These are phyloP conservation scores for Poicephalus meyeri DNA, from an alignment of 2,113 vertebrate genomes.

Conservation along the genomic window DNA sequence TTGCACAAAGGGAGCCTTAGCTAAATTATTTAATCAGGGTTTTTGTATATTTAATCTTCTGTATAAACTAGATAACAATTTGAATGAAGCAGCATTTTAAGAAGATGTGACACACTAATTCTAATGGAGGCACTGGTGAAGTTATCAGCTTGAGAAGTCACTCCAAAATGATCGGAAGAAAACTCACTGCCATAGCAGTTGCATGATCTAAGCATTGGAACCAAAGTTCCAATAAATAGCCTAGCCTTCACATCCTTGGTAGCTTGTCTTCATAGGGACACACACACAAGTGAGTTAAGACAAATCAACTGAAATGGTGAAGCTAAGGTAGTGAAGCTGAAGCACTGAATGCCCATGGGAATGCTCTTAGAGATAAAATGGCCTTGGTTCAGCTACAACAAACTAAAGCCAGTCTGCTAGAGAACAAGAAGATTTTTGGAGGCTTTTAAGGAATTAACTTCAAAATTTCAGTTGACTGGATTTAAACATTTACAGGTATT, in stretches of 20 bases:
- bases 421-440: rapidly evolving
- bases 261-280: background rate
- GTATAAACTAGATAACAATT: conserved; percentile 21
- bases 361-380: background rate
- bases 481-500: background rate
- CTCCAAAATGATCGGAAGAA: background rate
- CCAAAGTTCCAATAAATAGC: background rate
- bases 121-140: background rate
- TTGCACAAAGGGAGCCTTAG: background rate
- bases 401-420: background rate
- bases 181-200: background rate
- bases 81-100: conserved; percentile 15
- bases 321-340: background rate
- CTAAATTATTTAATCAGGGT: conserved; percentile 30
- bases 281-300: background rate
- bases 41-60: conserved; percentile 12
- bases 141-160: background rate
- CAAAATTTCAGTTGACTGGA: background rate
- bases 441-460: background rate
- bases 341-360: background rate
- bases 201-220: background rate
- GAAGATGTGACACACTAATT: background rate
- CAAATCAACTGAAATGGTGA: background rate
- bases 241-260: background rate
- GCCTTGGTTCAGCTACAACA: background rate